Evolutionary conservation across 2,888 invertebrate genomes (phyloP), one percentile per base, ranked within the genome.

Genomic region (Ferrisia virgata): DNA sequence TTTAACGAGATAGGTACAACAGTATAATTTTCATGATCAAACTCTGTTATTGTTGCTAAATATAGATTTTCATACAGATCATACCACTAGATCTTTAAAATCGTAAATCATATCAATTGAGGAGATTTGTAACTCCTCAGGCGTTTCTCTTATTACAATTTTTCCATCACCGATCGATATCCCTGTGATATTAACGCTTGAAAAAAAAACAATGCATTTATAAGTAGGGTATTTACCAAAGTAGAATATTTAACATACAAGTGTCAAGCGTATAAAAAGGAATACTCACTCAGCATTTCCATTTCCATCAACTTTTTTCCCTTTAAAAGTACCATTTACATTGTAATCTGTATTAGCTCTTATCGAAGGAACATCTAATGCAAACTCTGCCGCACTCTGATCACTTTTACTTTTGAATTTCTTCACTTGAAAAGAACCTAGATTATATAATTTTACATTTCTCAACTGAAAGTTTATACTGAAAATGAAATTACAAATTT

Each of bases 381-480:
- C 22, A 47, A 83, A 83, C 47, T 83, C 83, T 11, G 76, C 83
- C 0, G 47, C 3, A 28, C 33, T 83, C 22, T 47, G 18, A 31
- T 83, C 76, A n/a, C 72, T 83, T 47, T 40, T 40, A 40, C 83
- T 83, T 18, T 83, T 83, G 47, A 83, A 83, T 40, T 83, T 83
- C 31, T 72, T 83, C 76, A 83, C 40, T 31, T n/a, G 33, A 31
- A 83, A 72, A 3, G 83, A 72, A 2, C 83, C 72, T 0, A 83
- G 47, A 76, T 83, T 83, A 47, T n/a, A 83, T 18, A 83, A 31
- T 13, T 83, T 83, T 0, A 83, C 47, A 22, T 83, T 76, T 28
- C 28, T 40, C 18, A 83, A 31, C 18, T 83, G 83, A 40, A 83
- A 83, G 0, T 43, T 69, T 3, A 83, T 31, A n/a, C 83, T 83